A percentile compares a stretch with the other conserved stretches of the same genome.
phyloP scores from a whole-genome alignment of 2,797 vertebrate genomes.

The Knipowitschia caucasica region DNA sequence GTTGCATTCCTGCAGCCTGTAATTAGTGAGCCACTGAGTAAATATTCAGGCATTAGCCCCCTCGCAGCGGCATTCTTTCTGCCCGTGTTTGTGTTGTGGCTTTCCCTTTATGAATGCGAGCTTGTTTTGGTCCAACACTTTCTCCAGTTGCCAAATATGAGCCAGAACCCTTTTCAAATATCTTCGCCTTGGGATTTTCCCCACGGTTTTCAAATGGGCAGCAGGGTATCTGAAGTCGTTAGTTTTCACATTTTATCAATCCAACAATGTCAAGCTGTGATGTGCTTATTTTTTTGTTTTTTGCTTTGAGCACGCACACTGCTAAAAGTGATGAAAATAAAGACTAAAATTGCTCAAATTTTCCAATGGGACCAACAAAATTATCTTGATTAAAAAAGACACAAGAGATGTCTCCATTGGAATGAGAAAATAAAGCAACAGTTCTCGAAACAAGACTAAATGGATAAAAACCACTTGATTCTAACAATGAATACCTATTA shows the following conservation, averaged over 20 bases:
- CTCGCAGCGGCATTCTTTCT: slow-evolving; percentile 6
- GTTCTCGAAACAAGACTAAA: no score
- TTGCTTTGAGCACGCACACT: no score
- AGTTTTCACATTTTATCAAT: slow-evolving; percentile 9
- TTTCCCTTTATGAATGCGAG: slow-evolving; percentile 33
- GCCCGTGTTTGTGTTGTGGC: slow-evolving; percentile 21
- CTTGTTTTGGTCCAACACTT: slow-evolving; percentile 44
- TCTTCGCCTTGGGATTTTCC: slow-evolving; percentile 29
- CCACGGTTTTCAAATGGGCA: slow-evolving; percentile 2
- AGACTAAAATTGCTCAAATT: no score
- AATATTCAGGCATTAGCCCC: slow-evolving; percentile 57
- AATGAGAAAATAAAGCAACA: no score
- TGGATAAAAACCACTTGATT: no score
- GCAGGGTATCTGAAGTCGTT: not conserved
- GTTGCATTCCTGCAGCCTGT: slow-evolving; percentile 57
- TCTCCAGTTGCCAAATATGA: slow-evolving; percentile 41
- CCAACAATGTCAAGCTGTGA: not conserved
- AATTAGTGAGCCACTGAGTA: slow-evolving; percentile 62
- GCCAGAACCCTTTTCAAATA: slow-evolving; percentile 21
- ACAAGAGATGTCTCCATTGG: no score
- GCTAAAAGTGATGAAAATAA: no score
- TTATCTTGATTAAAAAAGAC: no score
- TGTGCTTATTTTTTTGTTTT: not conserved
- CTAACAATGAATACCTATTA: no score
- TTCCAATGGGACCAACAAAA: no score